Evolutionary conservation across 2,797 vertebrate species (phyloP).

Genomic region (Poecilia velifera): DNA sequence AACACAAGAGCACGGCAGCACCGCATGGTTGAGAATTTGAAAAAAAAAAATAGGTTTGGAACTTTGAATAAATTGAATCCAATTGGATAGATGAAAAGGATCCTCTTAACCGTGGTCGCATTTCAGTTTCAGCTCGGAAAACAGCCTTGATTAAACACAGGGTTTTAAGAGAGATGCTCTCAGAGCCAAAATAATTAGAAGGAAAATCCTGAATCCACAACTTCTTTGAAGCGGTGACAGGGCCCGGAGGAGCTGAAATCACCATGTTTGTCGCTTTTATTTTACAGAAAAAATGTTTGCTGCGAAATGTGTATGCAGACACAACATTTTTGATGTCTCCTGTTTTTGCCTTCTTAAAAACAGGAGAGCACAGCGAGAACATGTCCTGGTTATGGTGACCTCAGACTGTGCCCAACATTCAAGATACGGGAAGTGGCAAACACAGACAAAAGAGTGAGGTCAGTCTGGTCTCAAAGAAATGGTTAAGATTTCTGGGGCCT

Average conservation of each 20-base stretch:
- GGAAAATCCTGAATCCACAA: constrained; percentile 18
- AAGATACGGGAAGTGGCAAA: background rate
- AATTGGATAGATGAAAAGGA: constrained; percentile 58
- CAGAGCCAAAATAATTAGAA: constrained; percentile 24
- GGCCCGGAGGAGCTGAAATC: background rate
- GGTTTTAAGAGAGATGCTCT: background rate
- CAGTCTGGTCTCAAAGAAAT: background rate
- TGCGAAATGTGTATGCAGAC: background rate
- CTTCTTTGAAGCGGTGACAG: background rate
- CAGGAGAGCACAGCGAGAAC: background rate
- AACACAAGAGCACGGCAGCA: constrained; percentile 45
- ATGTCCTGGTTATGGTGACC: background rate
- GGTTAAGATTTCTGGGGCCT: background rate
- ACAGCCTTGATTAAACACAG: constrained; percentile 13
- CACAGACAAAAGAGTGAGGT: background rate
- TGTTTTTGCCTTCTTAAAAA: background rate
- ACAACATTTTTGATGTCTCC: background rate
- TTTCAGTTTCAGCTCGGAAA: constrained; percentile 14
- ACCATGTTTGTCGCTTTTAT: constrained; percentile 1
- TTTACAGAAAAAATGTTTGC: background rate
- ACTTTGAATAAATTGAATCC: constrained; percentile 39
- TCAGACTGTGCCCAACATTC: background rate
- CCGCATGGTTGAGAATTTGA: constrained; percentile 63
- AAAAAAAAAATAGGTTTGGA: constrained; percentile 43
- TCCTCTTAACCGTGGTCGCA: constrained; percentile 22